phyloP scores from a whole-genome alignment of 2,797 vertebrate genomes.

The Siniperca scherzeri region DNA sequence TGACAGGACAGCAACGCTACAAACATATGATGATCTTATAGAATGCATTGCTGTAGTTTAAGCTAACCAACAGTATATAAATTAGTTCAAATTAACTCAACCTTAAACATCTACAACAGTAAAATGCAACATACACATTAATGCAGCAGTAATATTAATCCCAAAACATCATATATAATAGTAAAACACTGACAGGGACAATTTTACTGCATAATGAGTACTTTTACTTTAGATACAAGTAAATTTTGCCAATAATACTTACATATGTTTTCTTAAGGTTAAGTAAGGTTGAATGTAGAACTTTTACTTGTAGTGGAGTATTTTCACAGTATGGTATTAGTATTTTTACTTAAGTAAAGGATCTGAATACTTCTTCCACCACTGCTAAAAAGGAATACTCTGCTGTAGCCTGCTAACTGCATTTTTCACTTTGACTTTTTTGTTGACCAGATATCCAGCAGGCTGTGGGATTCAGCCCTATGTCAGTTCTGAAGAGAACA shows the following conservation, averaged over 20 bases:
- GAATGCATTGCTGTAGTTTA: not conserved
- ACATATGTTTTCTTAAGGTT: not conserved
- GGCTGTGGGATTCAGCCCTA: conserved; percentile 75
- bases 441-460: conserved; percentile 70
- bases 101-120: not conserved
- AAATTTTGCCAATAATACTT: not conserved
- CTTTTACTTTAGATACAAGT: not conserved
- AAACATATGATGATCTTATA: not conserved
- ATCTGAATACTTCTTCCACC: not conserved
- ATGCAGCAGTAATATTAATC: not conserved
- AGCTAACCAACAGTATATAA: not conserved
- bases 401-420: not conserved
- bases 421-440: not conserved
- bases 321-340: not conserved
- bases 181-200: not conserved
- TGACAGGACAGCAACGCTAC: not conserved
- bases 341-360: too few relatives aligned
- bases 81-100: not conserved
- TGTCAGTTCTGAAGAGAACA: conserved; percentile 65
- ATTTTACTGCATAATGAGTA: not conserved
- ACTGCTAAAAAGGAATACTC: too few relatives aligned
- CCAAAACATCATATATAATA: not conserved
- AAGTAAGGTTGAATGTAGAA: not conserved
- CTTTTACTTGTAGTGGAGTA: not conserved
- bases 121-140: not conserved